Percentiles rank a stretch among this genome's conserved stretches.
phyloP scores from a whole-genome alignment of 2,113 vertebrate genomes.

The Cynoglossus semilaevis region DNA sequence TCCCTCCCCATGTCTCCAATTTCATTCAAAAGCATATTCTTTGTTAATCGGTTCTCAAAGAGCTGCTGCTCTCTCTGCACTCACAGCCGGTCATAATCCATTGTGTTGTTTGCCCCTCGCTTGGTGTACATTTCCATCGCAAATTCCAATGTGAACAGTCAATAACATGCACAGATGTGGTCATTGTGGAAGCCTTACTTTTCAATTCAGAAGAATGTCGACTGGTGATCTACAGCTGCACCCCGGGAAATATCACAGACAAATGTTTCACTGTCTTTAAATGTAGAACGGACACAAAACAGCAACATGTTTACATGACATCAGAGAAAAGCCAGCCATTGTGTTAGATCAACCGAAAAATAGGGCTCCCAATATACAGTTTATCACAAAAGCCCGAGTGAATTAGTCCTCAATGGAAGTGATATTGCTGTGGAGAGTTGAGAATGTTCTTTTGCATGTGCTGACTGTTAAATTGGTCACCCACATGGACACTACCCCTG shows the following conservation, averaged over 20 bases:
- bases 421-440: no score
- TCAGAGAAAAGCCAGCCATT: no score
- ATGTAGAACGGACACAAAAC: conserved; percentile 13
- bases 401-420: no score
- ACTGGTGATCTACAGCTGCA: conserved; percentile 17
- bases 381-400: no score
- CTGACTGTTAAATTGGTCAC: no score
- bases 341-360: no score
- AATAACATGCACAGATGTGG: conserved; percentile 57
- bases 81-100: conserved; percentile 59
- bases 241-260: conserved; percentile 9
- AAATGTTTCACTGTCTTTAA: conserved; percentile 8
- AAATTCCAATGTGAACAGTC: conserved; percentile 69
- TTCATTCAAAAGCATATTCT: conserved; percentile 65
- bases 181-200: conserved; percentile 40
- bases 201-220: conserved; percentile 42
- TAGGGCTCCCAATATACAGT: no score
- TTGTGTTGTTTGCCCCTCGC: conserved; percentile 54
- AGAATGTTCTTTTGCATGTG: no score
- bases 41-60: conserved; percentile 61
- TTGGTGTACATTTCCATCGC: conserved; percentile 47
- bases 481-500: no score
- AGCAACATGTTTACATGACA: background rate
- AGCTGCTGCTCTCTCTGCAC: conserved; percentile 9
- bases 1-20: conserved; percentile 48